Percentiles rank a stretch among this genome's conserved stretches.
Conservation (phyloP, 2,797 vertebrate species). For the Cirrhinus molitorella region DNA sequence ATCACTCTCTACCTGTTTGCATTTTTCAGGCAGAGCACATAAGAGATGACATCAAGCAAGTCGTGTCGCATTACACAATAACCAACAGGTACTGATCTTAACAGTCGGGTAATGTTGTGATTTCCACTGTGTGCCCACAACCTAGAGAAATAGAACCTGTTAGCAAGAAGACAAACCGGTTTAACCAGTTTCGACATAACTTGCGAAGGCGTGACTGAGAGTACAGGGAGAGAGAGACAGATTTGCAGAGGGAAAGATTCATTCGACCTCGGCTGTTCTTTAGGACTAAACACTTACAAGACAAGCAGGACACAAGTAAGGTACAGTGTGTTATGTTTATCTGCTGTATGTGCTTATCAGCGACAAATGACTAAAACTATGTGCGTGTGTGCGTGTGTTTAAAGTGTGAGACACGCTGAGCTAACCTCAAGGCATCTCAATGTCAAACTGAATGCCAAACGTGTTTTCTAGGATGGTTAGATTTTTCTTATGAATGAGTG, state of each 20-base stretch:
- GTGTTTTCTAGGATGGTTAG: neutral
- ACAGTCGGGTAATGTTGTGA: neutral
- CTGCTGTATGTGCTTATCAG: slow-evolving; percentile 6
- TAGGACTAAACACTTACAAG: slow-evolving; percentile 18
- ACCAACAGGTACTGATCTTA: slow-evolving; percentile 57
- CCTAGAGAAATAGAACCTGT: slow-evolving; percentile 49
- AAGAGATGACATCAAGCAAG: slow-evolving; percentile 77
- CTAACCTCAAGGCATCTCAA: slow-evolving; percentile 32
- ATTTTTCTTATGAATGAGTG: neutral
- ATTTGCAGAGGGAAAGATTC: slow-evolving; percentile 44
- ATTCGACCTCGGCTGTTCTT: neutral
- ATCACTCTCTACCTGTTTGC: slow-evolving; percentile 33
- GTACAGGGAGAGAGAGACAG: slow-evolving; percentile 44
- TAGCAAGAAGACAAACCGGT: slow-evolving; percentile 67
- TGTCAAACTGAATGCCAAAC: slow-evolving; percentile 42
- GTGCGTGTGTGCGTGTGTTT: slow-evolving; percentile 2
- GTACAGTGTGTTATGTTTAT: slow-evolving; percentile 29
- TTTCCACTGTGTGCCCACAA: slow-evolving; percentile 1
- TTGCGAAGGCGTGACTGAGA: slow-evolving; percentile 80
- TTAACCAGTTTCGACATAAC: slow-evolving; percentile 78
- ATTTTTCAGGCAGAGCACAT: slow-evolving; percentile 81
- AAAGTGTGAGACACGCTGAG: neutral
- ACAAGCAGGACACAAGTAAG: slow-evolving; percentile 17
- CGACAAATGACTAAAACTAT: neutral
- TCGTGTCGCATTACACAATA: slow-evolving; percentile 71